Base-by-base conservation (phyloP, 2,888 invertebrate species). In the Aphodius granarius region DNA sequence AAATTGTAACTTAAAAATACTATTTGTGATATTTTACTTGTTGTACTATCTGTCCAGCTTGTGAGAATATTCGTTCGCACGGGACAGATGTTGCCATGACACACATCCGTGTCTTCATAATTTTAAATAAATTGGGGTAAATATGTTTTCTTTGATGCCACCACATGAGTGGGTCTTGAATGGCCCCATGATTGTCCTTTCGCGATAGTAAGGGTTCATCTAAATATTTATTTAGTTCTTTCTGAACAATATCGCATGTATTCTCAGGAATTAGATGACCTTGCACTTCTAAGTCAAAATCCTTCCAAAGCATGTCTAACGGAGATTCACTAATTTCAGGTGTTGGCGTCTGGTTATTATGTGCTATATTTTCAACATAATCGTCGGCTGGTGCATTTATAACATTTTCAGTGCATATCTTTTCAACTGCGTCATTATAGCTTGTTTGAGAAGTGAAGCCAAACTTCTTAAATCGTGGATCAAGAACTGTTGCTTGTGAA, bases 11-110 rank as follows among this genome's bases (percentile, higher is more conserved):
- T 43, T 43, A 43, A 43, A 43, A 43, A 43, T 43, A 43, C 43
- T 3, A 43, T 3, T 43, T 43, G 43, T 3, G 43, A 43, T 2
- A 43, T 43, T 43, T 43, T 43, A 3, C 4, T 43, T 3, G 43
- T 43, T 43, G 43, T 43, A 43, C 43, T 43, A 79, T 72, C 66
- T 79, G 76, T 16, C 81, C 81, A 6, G 79, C 76, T 76, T 81
- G 80, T 1, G 81, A 82, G 75, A 81, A 81, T 63, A 81, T 75
- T 66, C 81, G 78, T 76, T 81, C 81, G 72, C 81, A 81, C 0
- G 82, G 81, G 20, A 82, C 81, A 2, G 82, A 83, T 20, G 81
- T 81, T 9, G 80, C 81, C 63, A 80, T 66, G 6, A 79, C 72
- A 66, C 79, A 78, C 20, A 82, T 78, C 68, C 78, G 72, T 73